Conservation (phyloP, 1,140 invertebrate genomes). For the Drosophila takahashii region DNA sequence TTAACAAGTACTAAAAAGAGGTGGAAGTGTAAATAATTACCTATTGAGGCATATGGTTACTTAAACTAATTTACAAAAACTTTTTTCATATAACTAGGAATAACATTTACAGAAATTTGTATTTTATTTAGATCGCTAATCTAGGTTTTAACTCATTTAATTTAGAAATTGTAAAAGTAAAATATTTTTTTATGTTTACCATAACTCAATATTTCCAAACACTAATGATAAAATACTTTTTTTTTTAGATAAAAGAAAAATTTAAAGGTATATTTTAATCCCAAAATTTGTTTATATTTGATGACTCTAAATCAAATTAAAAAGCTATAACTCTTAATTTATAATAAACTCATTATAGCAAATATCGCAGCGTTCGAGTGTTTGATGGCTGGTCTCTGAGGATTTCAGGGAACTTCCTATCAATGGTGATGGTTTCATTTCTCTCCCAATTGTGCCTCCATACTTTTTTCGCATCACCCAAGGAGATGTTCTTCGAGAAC, state of each 20-base stretch:
- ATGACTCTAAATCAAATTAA: too few species aligned
- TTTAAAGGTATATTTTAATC: neutral
- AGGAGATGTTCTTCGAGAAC: constrained; percentile 55
- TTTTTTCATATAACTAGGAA: too few species aligned
- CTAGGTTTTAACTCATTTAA: too few species aligned
- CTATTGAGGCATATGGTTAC: neutral
- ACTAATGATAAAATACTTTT: too few species aligned
- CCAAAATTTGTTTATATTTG: neutral
- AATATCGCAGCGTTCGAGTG: constrained; percentile 52
- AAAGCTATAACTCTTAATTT: neutral
- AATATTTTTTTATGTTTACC: too few species aligned
- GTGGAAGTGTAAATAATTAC: neutral
- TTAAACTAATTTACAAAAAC: neutral
- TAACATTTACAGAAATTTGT: too few species aligned
- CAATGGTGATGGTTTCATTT: constrained; percentile 10
- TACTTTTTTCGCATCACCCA: constrained; percentile 60
- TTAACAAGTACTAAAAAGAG: neutral
- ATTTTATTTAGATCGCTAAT: too few species aligned
- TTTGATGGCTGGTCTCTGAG: constrained; percentile 3
- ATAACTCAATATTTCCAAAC: too few species aligned
- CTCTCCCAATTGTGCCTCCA: constrained; percentile 13
- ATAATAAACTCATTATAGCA: constrained; percentile 51
- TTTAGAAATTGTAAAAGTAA: too few species aligned
- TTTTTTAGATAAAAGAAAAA: neutral
- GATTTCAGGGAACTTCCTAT: neutral